These are phyloP conservation scores for Thecophora atra DNA, from an alignment of 2,888 invertebrate species.

Conservation along the genomic window DNA sequence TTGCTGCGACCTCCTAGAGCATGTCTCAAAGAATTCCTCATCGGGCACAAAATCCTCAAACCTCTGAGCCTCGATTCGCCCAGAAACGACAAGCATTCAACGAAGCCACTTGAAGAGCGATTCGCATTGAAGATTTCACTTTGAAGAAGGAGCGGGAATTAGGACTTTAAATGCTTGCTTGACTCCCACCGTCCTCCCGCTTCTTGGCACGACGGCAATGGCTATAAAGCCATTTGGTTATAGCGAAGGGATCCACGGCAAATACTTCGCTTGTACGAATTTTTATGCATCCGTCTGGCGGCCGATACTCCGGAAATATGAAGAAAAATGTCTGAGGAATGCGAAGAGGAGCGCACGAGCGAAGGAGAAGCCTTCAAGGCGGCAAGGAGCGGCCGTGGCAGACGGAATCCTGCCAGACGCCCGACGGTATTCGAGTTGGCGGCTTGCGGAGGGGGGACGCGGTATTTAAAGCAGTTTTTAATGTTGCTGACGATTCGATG, in stretches of 20 bases:
- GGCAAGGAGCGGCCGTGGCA: not conserved
- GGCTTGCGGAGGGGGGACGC: not conserved
- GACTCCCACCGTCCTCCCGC: not conserved
- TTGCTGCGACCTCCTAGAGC: no score
- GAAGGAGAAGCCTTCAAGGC: slow-evolving; percentile 3
- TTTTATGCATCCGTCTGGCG: slow-evolving; percentile 45
- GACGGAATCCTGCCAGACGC: not conserved
- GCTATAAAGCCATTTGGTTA: slow-evolving; percentile 23
- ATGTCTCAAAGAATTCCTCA: no score
- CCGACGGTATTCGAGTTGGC: not conserved
- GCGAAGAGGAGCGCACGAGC: slow-evolving; percentile 13
- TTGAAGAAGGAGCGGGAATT: no score
- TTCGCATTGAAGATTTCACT: no score
- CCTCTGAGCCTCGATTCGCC: no score
- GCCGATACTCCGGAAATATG: slow-evolving; percentile 50
- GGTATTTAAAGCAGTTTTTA: slow-evolving; percentile 21
- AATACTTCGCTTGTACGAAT: slow-evolving; percentile 34
- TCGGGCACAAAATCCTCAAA: no score
- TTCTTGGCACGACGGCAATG: not conserved
- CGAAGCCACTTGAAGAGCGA: no score
- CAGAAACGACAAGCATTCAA: no score
- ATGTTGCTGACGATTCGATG: slow-evolving; percentile 18
- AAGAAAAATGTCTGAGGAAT: slow-evolving; percentile 48
- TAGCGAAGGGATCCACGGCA: slow-evolving; percentile 24
- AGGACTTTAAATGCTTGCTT: not conserved